A percentile compares a stretch with the other conserved stretches of the same genome.
These are phyloP conservation scores for Petroica traversi DNA, from an alignment of 2,113 vertebrate species.

Conservation along the genomic window DNA sequence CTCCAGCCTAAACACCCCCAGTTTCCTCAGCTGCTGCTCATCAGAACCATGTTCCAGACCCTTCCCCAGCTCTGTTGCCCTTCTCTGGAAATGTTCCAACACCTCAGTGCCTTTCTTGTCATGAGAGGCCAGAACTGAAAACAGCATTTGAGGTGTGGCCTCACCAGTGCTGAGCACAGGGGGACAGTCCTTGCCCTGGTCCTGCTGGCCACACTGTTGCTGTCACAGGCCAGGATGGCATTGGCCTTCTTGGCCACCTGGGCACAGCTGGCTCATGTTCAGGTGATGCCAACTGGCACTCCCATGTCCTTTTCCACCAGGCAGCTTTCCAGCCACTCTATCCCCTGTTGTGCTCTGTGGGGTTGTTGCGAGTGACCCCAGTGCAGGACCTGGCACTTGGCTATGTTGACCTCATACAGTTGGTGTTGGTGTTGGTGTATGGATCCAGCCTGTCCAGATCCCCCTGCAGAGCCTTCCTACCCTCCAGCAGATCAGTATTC, in stretches of 20 bases:
- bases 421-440: accelerated
- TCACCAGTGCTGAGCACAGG: neutral
- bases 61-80: neutral
- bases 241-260: neutral
- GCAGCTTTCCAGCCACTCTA: neutral
- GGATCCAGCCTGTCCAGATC: neutral
- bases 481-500: neutral
- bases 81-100: neutral
- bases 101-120: neutral
- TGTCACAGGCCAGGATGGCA: neutral
- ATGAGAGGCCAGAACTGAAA: neutral
- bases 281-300: neutral
- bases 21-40: neutral
- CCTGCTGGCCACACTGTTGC: neutral
- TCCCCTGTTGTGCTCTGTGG: accelerated
- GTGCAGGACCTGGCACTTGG: neutral
- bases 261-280: neutral
- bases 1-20: neutral
- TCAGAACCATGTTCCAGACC: neutral
- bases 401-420: neutral
- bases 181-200: neutral
- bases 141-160: neutral
- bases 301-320: neutral
- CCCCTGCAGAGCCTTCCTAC: neutral
- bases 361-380: neutral